Base-by-base conservation (phyloP, 2,888 invertebrate species). In the Sialis lutaria region DNA sequence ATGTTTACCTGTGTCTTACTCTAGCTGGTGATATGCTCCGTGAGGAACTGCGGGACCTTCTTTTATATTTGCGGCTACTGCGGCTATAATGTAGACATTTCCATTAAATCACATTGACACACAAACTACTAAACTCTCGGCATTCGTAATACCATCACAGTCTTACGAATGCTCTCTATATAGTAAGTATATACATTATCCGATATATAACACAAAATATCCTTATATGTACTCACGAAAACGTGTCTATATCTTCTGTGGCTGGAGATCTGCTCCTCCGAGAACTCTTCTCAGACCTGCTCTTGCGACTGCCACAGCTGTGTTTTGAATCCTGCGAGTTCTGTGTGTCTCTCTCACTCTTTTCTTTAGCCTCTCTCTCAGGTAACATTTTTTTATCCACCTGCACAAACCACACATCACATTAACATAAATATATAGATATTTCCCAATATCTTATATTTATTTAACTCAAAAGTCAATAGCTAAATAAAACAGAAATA, bases 51-150 rank as follows among this genome's bases (percentile, higher is more conserved):
- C 47, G 34, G 8, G 47, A 47, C 39, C 35, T 39, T 35, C 39
- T 42, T 47, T 47, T 47, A 42, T 42, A 47, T 47, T 47, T 47
- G 34, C 47, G 47, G 32, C 47, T 42, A 47, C 47, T 42, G 35
- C 47, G 39, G 39, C 45, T 47, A 42, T 35, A 47, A 42, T 42
- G 34, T 33, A 13, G n/a, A 31, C 35, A 37, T 39, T 42, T 35
- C 40, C 37, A 34, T 42, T 30, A 42, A 22, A 13, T 12, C 30
- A 10, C n/a, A 41, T 6, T 46, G 33, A 10, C 6, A 37, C 8
- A 37, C n/a, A 37, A 37, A 2, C 35, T 9, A 35, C 35, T 9
- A 35, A 35, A 35, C 4, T 2, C 35, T 22, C 4, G 4, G n/a
- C 35, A 35, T 35, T 35, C 35, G n/a, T 35, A 35, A 35, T 4